phyloP scores from a whole-genome alignment of 2,888 invertebrate genomes.

The Ophion ellenae region DNA sequence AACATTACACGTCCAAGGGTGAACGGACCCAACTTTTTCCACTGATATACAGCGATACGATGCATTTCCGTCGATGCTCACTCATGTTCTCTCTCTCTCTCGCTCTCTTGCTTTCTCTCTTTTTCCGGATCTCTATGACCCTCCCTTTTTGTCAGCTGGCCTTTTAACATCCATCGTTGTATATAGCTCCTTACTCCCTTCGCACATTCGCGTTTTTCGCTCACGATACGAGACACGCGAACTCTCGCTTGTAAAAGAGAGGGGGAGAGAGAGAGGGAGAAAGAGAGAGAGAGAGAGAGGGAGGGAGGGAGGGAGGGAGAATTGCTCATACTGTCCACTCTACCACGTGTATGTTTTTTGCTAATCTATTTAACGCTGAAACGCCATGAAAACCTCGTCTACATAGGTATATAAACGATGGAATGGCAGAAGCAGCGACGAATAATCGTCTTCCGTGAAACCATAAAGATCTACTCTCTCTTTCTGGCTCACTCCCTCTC shows the following conservation, averaged over 20 bases:
- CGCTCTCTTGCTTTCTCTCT: neutral
- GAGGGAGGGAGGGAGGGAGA: neutral
- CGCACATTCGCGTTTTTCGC: constrained; percentile 23
- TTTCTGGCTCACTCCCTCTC: neutral
- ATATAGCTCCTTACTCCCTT: constrained; percentile 4
- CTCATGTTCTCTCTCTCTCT: constrained; percentile 7
- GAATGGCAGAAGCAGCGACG: constrained; percentile 57
- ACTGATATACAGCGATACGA: constrained; percentile 17
- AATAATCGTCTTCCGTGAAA: constrained; percentile 66
- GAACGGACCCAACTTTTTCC: constrained; percentile 57
- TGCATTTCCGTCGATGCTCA: constrained; percentile 48
- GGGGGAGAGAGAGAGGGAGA: too few species aligned
- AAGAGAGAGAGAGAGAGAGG: too few species aligned
- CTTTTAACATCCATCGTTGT: neutral
- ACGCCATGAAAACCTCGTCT: constrained; percentile 24
- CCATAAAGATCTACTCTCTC: constrained; percentile 55
- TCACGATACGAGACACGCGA: constrained; percentile 54
- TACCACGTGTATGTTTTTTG: neutral
- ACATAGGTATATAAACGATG: constrained; percentile 35
- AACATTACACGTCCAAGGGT: constrained; percentile 57
- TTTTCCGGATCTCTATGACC: neutral
- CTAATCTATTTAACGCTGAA: constrained; percentile 23
- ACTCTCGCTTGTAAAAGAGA: neutral
- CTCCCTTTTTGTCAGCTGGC: constrained; percentile 8
- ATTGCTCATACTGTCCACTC: neutral